Base-by-base conservation (phyloP, 2,797 vertebrate species). In the Aphelocoma californica region DNA sequence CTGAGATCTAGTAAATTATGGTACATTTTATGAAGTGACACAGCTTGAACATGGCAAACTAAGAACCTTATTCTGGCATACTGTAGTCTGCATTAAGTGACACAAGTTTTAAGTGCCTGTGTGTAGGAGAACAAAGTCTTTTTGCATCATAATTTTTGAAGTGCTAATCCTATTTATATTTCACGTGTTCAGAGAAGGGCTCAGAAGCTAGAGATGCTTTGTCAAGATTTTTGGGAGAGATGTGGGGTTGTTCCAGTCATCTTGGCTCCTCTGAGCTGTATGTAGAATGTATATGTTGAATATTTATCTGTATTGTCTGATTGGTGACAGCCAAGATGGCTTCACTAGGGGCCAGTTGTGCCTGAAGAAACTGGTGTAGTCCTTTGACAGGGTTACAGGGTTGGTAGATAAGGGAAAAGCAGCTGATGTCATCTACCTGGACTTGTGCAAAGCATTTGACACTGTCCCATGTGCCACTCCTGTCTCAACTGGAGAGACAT, bases 381-480 rank as follows among this genome's bases (percentile, higher is more conserved):
- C 53, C 40, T 26, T 18, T 26, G 25, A 18, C 11, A 32, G 32
- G 12, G 7, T 34, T 54, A 6, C 34, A 36, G 18, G 17, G 31
- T 28, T 81, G 16, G 16, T 44, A 23, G 34, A 4, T 69, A 32
- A 44, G 28, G 23, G 51, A 64, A 57, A 31, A 36, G 13, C 36
- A 44, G 14, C 7, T n/a, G 36, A 12, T 0, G 2, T 16, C 8
- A n/a, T 65, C 32, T 44, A 2, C 1, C 1, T 72, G 36, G 19
- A n/a, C 25, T n/a, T 57, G 16, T n/a, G 16, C 15, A 36, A 64
- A 79, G 50, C 31, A 32, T 64, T 62, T 64, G 36, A 23, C 31
- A 42, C 21, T 10, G 12, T 42, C 14, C 21, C 18, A 11, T 34
- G 12, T 62, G 57, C 32, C 15, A 34, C 18, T 56, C 7, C 14